Base-by-base conservation (phyloP, 2,113 vertebrate species). In the Cisticola juncidis region DNA sequence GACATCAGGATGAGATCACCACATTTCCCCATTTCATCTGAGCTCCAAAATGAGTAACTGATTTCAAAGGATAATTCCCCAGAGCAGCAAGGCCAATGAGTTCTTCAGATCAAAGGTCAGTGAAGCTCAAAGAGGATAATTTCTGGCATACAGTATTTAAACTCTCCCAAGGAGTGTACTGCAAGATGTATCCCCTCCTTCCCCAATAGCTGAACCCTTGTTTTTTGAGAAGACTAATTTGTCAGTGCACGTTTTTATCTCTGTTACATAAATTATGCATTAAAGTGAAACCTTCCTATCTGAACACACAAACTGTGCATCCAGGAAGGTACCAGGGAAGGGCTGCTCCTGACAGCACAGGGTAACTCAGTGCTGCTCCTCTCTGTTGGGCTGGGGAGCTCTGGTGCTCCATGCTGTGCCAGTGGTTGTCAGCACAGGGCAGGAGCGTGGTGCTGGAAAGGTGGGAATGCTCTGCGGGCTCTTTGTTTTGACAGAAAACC, bases 1-100 rank as follows among this genome's bases (percentile, higher is more conserved):
- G 93, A 97, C 94, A 97, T 95, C 82, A 77, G 93, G 93, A 93
- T 97, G 94, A 96, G 95, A 96, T 97, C 93, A 96, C 90, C 89
- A 92, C 76, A 88, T 95, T 94, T 90, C 35, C 87, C 90, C 47
- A 84, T 94, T 95, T 83, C 83, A 94, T 94, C 33, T 92, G 79
- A 68, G 89, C 72, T 95, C 90, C 92, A 92, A 86, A 96, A 95
- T 81, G 88, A 93, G 66, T 92, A 97, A 95, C 65, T 94, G 90
- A 72, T 96, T 96, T 94, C 95, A 94, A 96, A 97, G 90, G 74
- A 81, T 95, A 94, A 93, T 94, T 95, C 94, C 91, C 92, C 17
- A 5, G 87, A 95, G 96, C 74, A 95, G 66, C 87, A 87, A 94
- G 80, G 92, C 94, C 86, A 93, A 53, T 81, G 72, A 95, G 90